Conservation (phyloP, 2,797 vertebrate genomes). For the Coregonus ussuriensis region DNA sequence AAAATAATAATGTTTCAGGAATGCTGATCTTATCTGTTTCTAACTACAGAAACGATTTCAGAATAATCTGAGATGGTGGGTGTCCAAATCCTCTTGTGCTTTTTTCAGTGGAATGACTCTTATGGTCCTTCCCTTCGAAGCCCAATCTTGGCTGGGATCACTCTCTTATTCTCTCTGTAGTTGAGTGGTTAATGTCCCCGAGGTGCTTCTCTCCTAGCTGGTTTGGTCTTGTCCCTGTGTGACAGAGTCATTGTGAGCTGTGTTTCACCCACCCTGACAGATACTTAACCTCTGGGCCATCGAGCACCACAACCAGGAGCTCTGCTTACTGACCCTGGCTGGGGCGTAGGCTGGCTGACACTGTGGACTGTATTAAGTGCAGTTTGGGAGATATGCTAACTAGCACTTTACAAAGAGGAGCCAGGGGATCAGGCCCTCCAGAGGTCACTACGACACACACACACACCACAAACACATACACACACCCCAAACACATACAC, state of each 20-base stretch:
- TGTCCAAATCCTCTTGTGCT: no score
- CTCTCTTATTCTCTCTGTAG: neutral
- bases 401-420: constrained; percentile 32
- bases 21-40: no score
- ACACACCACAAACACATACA: constrained; percentile 46
- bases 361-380: neutral
- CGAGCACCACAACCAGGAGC: constrained; percentile 35
- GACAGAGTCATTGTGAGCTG: constrained; percentile 53
- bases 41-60: no score
- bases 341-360: no score
- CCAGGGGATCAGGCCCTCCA: constrained; percentile 21
- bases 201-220: constrained; percentile 47
- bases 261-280: constrained; percentile 59
- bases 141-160: neutral
- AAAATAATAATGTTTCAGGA: no score
- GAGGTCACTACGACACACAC: constrained; percentile 31
- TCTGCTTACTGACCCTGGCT: neutral
- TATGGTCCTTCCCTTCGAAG: constrained; percentile 4
- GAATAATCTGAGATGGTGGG: no score
- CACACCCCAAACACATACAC: no score
- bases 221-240: constrained; percentile 55
- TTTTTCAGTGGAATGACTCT: no score
- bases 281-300: constrained; percentile 62
- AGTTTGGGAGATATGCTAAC: neutral
- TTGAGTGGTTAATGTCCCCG: constrained; percentile 52